Percentiles rank a stretch among this genome's conserved stretches.
These are phyloP conservation scores for Scopus umbretta DNA, from an alignment of 2,113 vertebrate species.

Conservation along the genomic window DNA sequence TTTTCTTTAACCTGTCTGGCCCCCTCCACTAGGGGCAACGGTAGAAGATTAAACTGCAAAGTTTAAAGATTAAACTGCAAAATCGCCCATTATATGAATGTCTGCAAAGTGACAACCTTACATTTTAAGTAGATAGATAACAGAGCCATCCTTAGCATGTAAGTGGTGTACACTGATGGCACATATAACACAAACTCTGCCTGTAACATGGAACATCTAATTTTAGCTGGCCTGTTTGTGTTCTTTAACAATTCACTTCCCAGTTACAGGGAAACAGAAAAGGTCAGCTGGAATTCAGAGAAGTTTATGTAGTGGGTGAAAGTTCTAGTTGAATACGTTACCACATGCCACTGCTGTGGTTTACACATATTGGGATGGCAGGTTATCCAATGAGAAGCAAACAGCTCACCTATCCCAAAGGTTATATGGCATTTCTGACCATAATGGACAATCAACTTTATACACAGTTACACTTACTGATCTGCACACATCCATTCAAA, in stretches of 20 bases:
- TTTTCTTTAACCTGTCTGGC: background rate
- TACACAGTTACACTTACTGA: background rate
- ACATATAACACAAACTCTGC: background rate
- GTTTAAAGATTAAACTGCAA: background rate
- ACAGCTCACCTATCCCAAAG: background rate
- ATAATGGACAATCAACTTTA: background rate
- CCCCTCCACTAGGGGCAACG: background rate
- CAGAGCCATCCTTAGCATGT: background rate
- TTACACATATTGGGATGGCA: background rate
- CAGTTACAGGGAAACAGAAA: background rate
- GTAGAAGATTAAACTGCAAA: background rate
- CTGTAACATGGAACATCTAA: background rate
- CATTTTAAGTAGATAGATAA: background rate
- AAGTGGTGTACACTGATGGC: background rate
- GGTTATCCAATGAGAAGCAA: background rate
- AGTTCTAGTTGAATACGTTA: background rate
- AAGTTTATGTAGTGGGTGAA: background rate
- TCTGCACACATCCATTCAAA: background rate
- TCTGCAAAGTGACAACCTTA: background rate
- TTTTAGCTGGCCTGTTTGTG: background rate
- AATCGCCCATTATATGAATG: background rate
- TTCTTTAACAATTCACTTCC: background rate
- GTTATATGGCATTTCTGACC: background rate
- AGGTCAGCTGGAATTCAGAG: background rate
- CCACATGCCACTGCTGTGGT: no score